Base-by-base conservation (phyloP, 2,113 vertebrate species). In the Lethenteron camtschaticum region DNA sequence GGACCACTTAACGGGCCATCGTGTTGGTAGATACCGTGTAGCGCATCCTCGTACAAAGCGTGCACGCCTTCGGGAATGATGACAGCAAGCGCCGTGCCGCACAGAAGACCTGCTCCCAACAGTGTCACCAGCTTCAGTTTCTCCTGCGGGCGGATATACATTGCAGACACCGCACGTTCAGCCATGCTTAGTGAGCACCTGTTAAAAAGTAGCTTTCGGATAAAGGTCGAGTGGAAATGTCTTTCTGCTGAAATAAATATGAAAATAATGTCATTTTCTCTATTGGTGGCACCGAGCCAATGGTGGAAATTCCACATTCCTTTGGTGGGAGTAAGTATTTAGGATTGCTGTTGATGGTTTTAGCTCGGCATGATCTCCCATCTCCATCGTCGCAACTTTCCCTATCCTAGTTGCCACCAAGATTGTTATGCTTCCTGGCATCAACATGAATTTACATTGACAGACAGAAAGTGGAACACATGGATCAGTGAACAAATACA, bases 61-160 rank as follows among this genome's bases (percentile, higher is more conserved):
- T 99, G 92, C 69, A 99, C 92, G 71, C 94, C 94, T 79, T 99
- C 94, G 3, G n/a, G 94, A 72, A 99, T 88, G 72, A 99, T 99
- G 56, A 99, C 92, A n/a, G 89, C 94, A 70, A 99, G 80, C 0
- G 94, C 94, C 70, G 94, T 99, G 60, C 94, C 94, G 78, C 94
- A 99, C 70, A 99, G 82, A 70, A 99, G 85, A 16, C 94, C 94
- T 18, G 94, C 94, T 66, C 94, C 94, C 79, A 99, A 74, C 72
- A 99, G 90, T 0, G 94, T 96, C 77, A 97, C 85, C 79, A 96
- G 72, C 77, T 96, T 96, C 73, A 99, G 80, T 70, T 80, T 87
- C 72, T 97, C 94, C 94, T 99, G 75, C 70, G 73, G 77, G 77
- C 59, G 71, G n/a, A 11, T 55, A 77, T 24, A n/a, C 63, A 66